Conservation (phyloP, 2,888 invertebrate genomes). For the Limnephilus marmoratus region DNA sequence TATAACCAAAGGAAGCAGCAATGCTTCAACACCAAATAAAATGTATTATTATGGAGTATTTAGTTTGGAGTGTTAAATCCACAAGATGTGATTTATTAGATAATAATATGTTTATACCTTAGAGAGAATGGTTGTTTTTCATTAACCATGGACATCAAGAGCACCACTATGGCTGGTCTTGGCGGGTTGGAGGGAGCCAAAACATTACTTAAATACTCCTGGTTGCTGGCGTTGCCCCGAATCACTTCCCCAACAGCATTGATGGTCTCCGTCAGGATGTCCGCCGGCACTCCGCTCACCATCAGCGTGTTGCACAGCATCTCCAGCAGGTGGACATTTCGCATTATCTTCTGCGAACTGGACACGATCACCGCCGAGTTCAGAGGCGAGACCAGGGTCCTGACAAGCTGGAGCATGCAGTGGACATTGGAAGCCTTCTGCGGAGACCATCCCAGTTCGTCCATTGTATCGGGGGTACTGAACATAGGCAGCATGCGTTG, state of each 20-base stretch:
- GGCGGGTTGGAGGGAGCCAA: slow-evolving; percentile 96
- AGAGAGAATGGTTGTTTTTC: slow-evolving; percentile 95
- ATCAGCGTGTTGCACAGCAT: slow-evolving; percentile 93
- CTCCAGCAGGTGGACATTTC: slow-evolving; percentile 88
- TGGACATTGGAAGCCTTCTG: slow-evolving; percentile 97
- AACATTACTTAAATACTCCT: slow-evolving; percentile 93
- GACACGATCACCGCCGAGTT: slow-evolving; percentile 90
- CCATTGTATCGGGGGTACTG: slow-evolving; percentile 82
- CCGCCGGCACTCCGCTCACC: slow-evolving; percentile 97
- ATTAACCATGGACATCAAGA: slow-evolving; percentile 98
- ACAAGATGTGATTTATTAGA: not conserved
- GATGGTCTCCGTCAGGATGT: slow-evolving; percentile 97
- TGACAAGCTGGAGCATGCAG: slow-evolving; percentile 92
- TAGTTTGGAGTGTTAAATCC: not conserved
- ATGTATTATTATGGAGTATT: not conserved
- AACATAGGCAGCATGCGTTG: slow-evolving; percentile 94
- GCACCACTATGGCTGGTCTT: slow-evolving; percentile 94
- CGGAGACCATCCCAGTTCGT: slow-evolving; percentile 90
- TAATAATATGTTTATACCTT: slow-evolving; percentile 68
- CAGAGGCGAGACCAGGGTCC: slow-evolving; percentile 95
- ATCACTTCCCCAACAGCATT: slow-evolving; percentile 96
- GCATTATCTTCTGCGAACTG: slow-evolving; percentile 93
- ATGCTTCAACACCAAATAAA: not conserved
- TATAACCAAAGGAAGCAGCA: no score
- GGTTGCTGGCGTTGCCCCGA: slow-evolving; percentile 92